These are phyloP conservation scores for Drosophila rhopaloa DNA, from an alignment of 1,140 invertebrate species.

Conservation along the genomic window DNA sequence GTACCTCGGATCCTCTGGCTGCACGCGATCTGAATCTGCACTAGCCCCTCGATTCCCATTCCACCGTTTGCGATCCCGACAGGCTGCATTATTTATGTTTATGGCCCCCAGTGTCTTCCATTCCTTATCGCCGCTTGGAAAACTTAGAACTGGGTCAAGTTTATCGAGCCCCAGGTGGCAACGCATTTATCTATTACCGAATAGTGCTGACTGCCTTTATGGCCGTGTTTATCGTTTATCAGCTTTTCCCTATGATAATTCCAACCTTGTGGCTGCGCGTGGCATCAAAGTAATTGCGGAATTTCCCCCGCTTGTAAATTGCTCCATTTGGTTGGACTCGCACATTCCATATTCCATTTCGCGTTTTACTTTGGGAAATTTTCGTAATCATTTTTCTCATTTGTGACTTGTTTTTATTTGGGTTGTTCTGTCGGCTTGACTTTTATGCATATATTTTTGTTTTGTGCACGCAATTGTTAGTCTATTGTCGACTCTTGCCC, in stretches of 20 bases:
- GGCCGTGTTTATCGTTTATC: conserved; percentile 31
- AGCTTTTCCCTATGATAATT: conserved; percentile 56
- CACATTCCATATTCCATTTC: conserved; percentile 32
- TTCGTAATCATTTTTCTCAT: conserved; percentile 58
- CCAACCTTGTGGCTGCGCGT: conserved; percentile 44
- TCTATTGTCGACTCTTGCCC: conserved; percentile 11
- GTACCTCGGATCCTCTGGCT: conserved; percentile 10
- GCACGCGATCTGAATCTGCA: conserved; percentile 37
- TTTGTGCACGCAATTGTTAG: conserved; percentile 40
- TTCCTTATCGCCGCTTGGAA: conserved; percentile 30
- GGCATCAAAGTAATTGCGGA: conserved; percentile 64
- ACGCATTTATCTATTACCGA: conserved; percentile 56
- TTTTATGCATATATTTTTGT: conserved; percentile 44
- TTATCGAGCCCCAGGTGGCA: conserved; percentile 47
- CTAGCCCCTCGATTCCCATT: not conserved
- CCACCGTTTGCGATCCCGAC: not conserved
- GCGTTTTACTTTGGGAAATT: conserved; percentile 55
- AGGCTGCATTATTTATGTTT: conserved; percentile 23
- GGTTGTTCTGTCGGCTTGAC: conserved; percentile 45
- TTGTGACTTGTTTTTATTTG: conserved; percentile 46
- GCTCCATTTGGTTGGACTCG: conserved; percentile 42
- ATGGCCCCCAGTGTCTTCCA: conserved; percentile 8
- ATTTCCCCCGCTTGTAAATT: conserved; percentile 60
- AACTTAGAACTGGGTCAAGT: conserved; percentile 69
- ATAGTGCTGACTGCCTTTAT: conserved; percentile 23